Percentiles rank a stretch among this genome's conserved stretches.
phyloP scores from a whole-genome alignment of 2,113 vertebrate species.

The Lampris megalopsis region DNA sequence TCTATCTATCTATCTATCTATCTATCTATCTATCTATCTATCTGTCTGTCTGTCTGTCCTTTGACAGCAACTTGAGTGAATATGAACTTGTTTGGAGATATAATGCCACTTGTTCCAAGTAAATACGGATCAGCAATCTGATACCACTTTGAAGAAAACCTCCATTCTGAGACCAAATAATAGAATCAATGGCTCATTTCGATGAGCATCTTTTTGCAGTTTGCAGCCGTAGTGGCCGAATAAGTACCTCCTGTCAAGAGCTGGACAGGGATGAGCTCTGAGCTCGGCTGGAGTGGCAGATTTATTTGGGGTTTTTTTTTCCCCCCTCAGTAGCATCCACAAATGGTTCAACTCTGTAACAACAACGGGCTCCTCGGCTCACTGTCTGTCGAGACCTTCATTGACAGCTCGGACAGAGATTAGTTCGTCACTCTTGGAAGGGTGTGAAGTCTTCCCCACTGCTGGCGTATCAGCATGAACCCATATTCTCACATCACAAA shows the following conservation, averaged over 20 bases:
- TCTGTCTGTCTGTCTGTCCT: too few species aligned
- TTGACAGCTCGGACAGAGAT: constrained; percentile 41
- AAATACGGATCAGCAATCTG: neutral
- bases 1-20: too few species aligned
- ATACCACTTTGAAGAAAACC: neutral
- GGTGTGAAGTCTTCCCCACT: constrained; percentile 10
- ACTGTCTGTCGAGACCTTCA: constrained; percentile 31
- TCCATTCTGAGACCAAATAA: neutral
- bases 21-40: too few species aligned
- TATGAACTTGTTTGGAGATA: constrained; percentile 33
- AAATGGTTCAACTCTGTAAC: constrained; percentile 27
- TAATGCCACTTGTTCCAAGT: constrained; percentile 26
- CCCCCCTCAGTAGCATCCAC: constrained; percentile 31
- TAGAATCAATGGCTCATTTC: constrained; percentile 24
- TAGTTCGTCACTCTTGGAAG: constrained; percentile 15
- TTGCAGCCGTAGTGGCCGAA: neutral
- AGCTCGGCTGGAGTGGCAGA: constrained; percentile 42
- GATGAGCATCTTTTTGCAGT: neutral
- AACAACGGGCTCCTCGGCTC: constrained; percentile 13
- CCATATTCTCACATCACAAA: neutral
- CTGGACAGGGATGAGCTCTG: constrained; percentile 30
- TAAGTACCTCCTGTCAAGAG: constrained; percentile 49
- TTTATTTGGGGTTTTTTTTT: constrained; percentile 5
- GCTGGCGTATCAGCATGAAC: neutral
- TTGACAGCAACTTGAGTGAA: too few species aligned